Conservation (phyloP, 2,888 invertebrate genomes). For the Unio delphinus region DNA sequence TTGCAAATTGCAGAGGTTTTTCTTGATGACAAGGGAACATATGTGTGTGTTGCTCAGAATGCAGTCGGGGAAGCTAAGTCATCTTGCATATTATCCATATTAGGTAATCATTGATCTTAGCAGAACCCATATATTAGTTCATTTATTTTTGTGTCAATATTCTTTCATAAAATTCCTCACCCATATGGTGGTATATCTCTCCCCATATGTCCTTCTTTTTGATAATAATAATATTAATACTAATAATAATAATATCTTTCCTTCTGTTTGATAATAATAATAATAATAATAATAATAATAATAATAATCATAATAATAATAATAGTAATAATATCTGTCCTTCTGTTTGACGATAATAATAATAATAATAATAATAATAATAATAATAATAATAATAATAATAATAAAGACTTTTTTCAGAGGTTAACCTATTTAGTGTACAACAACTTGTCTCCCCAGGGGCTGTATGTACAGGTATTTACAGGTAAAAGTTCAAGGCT, state of each 20-base stretch:
- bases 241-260: too few relatives aligned
- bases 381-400: too few relatives aligned
- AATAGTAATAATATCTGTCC: not conserved
- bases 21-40: conserved; percentile 55
- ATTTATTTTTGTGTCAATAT: not conserved
- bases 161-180: not conserved
- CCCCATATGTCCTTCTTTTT: too few relatives aligned
- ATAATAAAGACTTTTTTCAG: too few relatives aligned
- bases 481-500: too few relatives aligned
- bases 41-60: conserved; percentile 52
- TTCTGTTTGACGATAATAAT: too few relatives aligned
- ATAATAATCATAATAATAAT: not conserved
- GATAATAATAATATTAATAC: not conserved
- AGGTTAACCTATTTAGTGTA: too few relatives aligned
- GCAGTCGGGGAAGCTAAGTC: conserved; percentile 43
- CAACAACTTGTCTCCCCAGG: too few relatives aligned
- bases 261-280: too few relatives aligned
- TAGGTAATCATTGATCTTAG: conserved; percentile 32
- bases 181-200: not conserved
- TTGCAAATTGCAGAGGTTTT: conserved; percentile 58
- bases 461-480: too few relatives aligned
- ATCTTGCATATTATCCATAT: conserved; percentile 45
- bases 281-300: too few relatives aligned
- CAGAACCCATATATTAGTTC: not conserved
- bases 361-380: too few relatives aligned